Conservation (phyloP, 2,113 vertebrate species). For the Antigone vipio region DNA sequence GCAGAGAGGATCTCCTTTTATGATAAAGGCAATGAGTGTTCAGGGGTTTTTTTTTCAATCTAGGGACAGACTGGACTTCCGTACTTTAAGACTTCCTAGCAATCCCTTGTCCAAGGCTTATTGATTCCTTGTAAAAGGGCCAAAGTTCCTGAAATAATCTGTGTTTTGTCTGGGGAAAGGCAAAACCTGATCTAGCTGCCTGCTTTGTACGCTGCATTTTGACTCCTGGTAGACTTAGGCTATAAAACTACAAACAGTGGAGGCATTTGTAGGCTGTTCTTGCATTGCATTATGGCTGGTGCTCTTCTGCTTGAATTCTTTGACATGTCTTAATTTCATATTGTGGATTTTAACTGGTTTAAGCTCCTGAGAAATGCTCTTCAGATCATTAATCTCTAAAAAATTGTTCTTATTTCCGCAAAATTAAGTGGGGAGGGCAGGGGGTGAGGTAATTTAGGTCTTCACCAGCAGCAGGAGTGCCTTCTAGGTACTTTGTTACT, state of each 20-base stretch:
- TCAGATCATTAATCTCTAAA: background rate
- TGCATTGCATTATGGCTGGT: background rate
- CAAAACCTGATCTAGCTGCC: background rate
- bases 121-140: background rate
- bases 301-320: background rate
- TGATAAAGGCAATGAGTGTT: background rate
- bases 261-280: background rate
- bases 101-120: background rate
- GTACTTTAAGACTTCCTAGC: background rate
- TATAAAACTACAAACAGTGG: background rate
- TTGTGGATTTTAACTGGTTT: conserved; percentile 2
- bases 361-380: background rate
- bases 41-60: background rate
- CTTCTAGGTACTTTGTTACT: background rate
- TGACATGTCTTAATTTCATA: background rate
- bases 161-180: conserved; percentile 18
- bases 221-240: background rate
- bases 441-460: background rate
- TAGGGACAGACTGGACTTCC: background rate
- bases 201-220: background rate
- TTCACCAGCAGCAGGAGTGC: background rate
- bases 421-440: background rate
- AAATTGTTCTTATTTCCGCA: background rate
- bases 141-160: conserved; percentile 16
- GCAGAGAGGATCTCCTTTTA: background rate